Conservation (phyloP, 37 sponge, comb jelly and placozoan species). For the Halichondria panicea region DNA sequence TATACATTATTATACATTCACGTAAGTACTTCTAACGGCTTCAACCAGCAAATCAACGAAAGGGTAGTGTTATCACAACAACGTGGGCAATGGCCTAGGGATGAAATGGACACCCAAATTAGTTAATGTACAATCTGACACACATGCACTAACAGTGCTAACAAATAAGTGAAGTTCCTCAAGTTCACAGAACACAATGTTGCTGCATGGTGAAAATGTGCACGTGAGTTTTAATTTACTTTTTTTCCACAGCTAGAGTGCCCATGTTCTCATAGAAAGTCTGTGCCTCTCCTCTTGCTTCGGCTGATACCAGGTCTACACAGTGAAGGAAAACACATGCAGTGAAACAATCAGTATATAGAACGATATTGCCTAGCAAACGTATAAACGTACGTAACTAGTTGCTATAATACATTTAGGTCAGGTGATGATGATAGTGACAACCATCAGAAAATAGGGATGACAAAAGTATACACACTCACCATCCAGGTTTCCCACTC, state of each 20-base stretch:
- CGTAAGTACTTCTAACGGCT: too few relatives aligned
- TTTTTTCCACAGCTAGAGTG: constrained; percentile 67
- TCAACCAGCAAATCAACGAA: too few relatives aligned
- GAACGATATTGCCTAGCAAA: too few relatives aligned
- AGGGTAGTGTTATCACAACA: too few relatives aligned
- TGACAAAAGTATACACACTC: background rate
- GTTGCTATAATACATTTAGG: background rate
- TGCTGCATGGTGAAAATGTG: background rate
- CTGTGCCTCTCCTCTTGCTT: constrained; percentile 56
- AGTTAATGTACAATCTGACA: background rate
- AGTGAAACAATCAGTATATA: too few relatives aligned
- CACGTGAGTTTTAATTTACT: constrained; percentile 39
- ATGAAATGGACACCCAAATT: too few relatives aligned
- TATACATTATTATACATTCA: too few relatives aligned
- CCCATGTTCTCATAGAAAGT: constrained; percentile 82
- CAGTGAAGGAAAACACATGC: constrained; percentile 22
- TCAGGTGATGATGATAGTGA: background rate
- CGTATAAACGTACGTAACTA: background rate
- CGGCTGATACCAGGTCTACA: constrained; percentile 45
- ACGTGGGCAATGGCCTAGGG: too few relatives aligned
- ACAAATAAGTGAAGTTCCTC: background rate
- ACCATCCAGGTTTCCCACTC: constrained; percentile 82
- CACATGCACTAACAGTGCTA: background rate
- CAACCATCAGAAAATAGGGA: background rate
- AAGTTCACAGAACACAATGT: background rate